A percentile compares a stretch with the other conserved stretches of the same genome.
These are phyloP conservation scores for Fragum sueziense DNA, from an alignment of 2,888 invertebrate species.

Conservation along the genomic window DNA sequence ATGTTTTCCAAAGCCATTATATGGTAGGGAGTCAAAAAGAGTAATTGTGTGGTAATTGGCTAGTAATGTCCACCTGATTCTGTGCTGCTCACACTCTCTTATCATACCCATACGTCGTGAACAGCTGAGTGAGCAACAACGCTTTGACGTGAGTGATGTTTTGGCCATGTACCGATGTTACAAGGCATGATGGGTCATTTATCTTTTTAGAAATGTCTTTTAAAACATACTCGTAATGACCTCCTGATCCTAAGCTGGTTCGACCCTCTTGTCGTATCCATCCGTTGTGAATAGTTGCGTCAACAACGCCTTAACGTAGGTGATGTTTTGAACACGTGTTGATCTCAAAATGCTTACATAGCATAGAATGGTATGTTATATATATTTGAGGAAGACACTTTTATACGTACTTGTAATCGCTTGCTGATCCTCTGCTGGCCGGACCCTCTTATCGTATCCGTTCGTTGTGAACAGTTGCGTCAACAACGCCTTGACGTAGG, in stretches of 20 bases:
- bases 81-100: not conserved
- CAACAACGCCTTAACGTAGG: not conserved
- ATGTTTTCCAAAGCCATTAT: too few species aligned
- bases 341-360: not conserved
- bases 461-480: slow-evolving; percentile 14
- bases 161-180: not conserved
- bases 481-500: not conserved
- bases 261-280: not conserved
- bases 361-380: not conserved
- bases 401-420: not conserved
- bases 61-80: not conserved
- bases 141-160: not conserved
- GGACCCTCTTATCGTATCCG: not conserved
- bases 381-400: not conserved
- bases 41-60: too few species aligned
- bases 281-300: slow-evolving; percentile 16
- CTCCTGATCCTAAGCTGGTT: not conserved
- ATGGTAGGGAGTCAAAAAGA: too few species aligned
- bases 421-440: not conserved
- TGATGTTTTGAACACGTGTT: not conserved
- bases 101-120: slow-evolving; percentile 10
- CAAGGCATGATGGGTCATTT: not conserved
- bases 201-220: not conserved
- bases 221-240: not conserved
- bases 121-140: slow-evolving; percentile 3